Base-by-base conservation (phyloP, 2,888 invertebrate species). In the Patella ulyssiponensis region DNA sequence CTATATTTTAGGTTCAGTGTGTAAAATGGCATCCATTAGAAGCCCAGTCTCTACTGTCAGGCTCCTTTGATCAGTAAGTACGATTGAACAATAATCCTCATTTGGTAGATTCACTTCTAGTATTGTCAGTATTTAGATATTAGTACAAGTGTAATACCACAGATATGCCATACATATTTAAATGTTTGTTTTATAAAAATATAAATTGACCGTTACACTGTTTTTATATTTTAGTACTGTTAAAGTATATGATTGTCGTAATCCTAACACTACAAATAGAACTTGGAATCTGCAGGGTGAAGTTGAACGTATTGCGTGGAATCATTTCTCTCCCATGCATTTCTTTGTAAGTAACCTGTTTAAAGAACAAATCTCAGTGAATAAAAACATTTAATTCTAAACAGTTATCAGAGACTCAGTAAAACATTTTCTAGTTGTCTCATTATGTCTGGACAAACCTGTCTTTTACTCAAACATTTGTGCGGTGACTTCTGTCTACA, bases 231-330 rank as follows among this genome's bases (percentile, higher is more conserved):
- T 77, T 84, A 95, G 95, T 20, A 92, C 92, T 74, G 96, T 95
- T 1, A 94, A 95, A 87, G 93, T 97, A 53, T 95, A 95, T 85
- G 98, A 98, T 92, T 97, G 97, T 89, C 94, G 96, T 84, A 92
- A 88, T 82, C 92, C 92, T 73, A 93, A 92, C 75, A 82, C 83
- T 4, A 92, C 93, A 53, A 93, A 93, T 88, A 94, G 95, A 91
- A 92, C 92, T 0, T 98, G 98, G 97, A 84, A 93, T 58, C 92
- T 96, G 15, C 92, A 93, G 44, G 95, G 95, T 0, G 98, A 98
- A 93, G 95, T 97, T 51, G 98, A 98, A 91, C 94, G 95, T 84
- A 94, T 96, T 14, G 86, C 94, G 1, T 99, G 98, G 98, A 95
- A 97, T 92, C 93, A 94, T 69, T 94, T 94, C 82, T 94, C 96